Evolutionary conservation across 1,140 invertebrate species (phyloP).

Genomic region (Eupeodes corollae): DNA sequence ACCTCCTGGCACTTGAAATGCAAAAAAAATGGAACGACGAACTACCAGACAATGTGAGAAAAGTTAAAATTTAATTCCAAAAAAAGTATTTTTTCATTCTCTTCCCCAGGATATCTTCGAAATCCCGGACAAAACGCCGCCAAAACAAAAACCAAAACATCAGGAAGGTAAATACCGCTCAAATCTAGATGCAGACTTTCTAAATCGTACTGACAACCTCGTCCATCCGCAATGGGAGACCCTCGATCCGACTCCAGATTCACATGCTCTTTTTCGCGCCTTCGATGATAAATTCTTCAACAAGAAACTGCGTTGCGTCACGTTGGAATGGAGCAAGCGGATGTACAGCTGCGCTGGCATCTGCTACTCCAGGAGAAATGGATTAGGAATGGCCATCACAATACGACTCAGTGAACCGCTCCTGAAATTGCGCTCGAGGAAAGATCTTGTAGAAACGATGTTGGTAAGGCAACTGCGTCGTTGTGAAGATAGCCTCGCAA

Average conservation of each 20-base stretch:
- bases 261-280: conserved; percentile 70
- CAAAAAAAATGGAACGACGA: conserved; percentile 42
- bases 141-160: conserved; percentile 1
- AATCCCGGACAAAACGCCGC: neutral
- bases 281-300: conserved; percentile 85
- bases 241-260: conserved; percentile 87
- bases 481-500: too few relatives aligned
- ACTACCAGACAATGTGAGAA: neutral
- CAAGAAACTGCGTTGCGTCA: conserved; percentile 58
- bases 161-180: conserved; percentile 6
- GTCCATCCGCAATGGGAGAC: conserved; percentile 50
- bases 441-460: conserved; percentile 90
- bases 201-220: conserved; percentile 29
- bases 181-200: conserved; percentile 9
- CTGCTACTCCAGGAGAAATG: conserved; percentile 64
- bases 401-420: conserved; percentile 81
- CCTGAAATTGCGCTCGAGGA: conserved; percentile 80
- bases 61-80: conserved; percentile 1
- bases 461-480: too few relatives aligned
- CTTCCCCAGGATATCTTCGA: neutral
- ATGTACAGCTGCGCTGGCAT: conserved; percentile 77
- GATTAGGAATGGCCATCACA: conserved; percentile 62
- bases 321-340: conserved; percentile 85
- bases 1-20: conserved; percentile 37
- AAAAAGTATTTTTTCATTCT: neutral